Evolutionary conservation across 2,113 vertebrate genomes (phyloP).

Genomic region (Eonycteris spelaea): DNA sequence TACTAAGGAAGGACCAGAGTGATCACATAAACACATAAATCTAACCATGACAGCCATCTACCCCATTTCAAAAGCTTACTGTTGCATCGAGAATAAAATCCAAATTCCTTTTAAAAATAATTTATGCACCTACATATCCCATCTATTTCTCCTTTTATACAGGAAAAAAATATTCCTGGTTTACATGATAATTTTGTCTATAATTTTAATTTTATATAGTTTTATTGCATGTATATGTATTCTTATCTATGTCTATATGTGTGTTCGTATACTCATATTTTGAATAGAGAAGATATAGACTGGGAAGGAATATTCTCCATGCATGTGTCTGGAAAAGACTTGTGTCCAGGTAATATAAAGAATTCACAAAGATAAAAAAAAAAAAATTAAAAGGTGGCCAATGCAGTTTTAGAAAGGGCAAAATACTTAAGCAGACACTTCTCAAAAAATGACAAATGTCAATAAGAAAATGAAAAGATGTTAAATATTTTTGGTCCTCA

Average conservation of each 20-base stretch:
- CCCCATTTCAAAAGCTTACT: not conserved
- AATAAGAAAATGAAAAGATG: not conserved
- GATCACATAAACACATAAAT: not conserved
- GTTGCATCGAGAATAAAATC: not conserved
- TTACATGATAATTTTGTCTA: not conserved
- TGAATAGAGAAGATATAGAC: not conserved
- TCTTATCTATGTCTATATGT: not conserved
- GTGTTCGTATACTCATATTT: not conserved
- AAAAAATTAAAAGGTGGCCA: not conserved
- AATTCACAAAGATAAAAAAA: not conserved
- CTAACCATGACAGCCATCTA: not conserved
- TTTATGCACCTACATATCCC: not conserved
- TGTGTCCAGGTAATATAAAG: not conserved
- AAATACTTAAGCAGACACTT: not conserved
- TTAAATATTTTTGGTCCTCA: not conserved
- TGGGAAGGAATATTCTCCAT: not conserved
- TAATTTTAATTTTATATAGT: not conserved
- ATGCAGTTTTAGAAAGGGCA: not conserved
- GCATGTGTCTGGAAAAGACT: not conserved
- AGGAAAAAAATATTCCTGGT: not conserved
- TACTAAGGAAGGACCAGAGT: not conserved
- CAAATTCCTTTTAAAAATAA: not conserved
- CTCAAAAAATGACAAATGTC: not conserved
- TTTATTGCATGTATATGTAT: not conserved
- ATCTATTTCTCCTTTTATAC: not conserved